phyloP scores from a whole-genome alignment of 2,888 invertebrate species.

The Apamea crenata region DNA sequence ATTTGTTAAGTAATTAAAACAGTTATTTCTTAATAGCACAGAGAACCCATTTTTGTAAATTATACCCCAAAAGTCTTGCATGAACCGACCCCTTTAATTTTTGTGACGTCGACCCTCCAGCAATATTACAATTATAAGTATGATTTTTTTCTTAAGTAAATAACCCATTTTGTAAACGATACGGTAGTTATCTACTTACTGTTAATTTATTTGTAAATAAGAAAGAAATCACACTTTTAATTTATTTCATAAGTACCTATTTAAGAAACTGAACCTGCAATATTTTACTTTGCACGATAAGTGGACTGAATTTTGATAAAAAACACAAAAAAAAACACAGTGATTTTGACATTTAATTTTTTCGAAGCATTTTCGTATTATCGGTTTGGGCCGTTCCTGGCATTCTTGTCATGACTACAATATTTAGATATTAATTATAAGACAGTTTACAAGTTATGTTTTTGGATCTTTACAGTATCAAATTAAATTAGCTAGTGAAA shows the following conservation, averaged over 20 bases:
- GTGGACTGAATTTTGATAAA: constrained; percentile 45
- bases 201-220: neutral
- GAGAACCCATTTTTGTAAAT: constrained; percentile 6
- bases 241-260: constrained; percentile 18
- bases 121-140: constrained; percentile 6
- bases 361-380: neutral
- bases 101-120: constrained; percentile 49
- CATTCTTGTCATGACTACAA: no score
- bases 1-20: constrained; percentile 29
- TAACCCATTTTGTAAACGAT: neutral
- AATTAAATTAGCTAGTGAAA: no score
- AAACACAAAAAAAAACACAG: neutral
- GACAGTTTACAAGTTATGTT: neutral
- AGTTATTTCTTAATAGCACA: constrained; percentile 14
- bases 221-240: constrained; percentile 39
- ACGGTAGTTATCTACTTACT: neutral
- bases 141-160: constrained; percentile 22
- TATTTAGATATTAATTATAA: no score
- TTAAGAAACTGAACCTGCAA: constrained; percentile 6
- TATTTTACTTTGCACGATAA: constrained; percentile 48
- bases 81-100: constrained; percentile 50
- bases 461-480: neutral
- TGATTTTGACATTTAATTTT: neutral
- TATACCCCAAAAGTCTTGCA: constrained; percentile 34
- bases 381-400: neutral